phyloP scores from a whole-genome alignment of 2,888 invertebrate species.

The Dinocampus coccinellae region DNA sequence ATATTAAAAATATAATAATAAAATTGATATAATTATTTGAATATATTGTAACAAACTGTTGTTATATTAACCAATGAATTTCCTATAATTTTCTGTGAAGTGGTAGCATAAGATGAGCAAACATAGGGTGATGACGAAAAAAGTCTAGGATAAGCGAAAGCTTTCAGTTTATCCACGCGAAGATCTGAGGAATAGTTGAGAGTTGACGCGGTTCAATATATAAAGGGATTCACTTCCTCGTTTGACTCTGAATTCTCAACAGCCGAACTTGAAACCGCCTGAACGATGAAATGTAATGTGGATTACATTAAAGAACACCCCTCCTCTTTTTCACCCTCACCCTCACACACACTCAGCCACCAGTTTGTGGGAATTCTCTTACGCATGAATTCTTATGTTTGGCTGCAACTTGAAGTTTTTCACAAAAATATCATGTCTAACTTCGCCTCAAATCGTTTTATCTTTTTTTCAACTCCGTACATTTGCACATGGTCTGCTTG shows the following conservation, averaged over 20 bases:
- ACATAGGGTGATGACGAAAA: background rate
- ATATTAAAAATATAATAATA: too few relatives aligned
- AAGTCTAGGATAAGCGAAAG: background rate
- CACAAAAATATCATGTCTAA: background rate
- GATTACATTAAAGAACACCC: background rate
- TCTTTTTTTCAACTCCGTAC: background rate
- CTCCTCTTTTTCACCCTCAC: background rate
- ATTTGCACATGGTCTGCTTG: constrained; percentile 9
- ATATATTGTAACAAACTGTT: too few relatives aligned
- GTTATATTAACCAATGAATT: background rate
- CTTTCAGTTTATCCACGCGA: constrained; percentile 38
- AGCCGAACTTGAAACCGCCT: constrained; percentile 40
- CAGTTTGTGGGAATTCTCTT: constrained; percentile 22
- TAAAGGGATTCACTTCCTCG: constrained; percentile 42
- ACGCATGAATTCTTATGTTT: constrained; percentile 19
- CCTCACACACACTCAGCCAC: background rate
- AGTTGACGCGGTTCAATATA: constrained; percentile 49
- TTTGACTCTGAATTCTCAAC: constrained; percentile 25
- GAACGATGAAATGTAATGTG: constrained; percentile 21
- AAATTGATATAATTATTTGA: too few relatives aligned
- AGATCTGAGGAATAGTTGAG: constrained; percentile 66
- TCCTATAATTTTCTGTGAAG: background rate
- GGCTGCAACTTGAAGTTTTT: constrained; percentile 33
- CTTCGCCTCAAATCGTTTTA: background rate
- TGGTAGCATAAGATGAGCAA: background rate